phyloP scores from a whole-genome alignment of 2,797 vertebrate genomes.

The Apogon hyalosoma region DNA sequence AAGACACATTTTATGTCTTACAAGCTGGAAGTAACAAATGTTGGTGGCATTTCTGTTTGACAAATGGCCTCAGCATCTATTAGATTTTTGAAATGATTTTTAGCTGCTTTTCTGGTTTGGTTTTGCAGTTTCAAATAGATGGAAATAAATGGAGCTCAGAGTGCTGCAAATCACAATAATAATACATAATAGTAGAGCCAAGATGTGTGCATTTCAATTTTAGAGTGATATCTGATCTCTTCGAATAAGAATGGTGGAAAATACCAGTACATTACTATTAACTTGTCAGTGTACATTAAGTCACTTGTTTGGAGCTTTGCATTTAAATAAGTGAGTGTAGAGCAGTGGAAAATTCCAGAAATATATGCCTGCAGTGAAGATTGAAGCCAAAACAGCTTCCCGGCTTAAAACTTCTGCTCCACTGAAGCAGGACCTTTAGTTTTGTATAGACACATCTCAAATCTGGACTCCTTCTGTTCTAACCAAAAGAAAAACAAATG shows the following conservation, averaged over 20 bases:
- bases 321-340: constrained; percentile 46
- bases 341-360: constrained; percentile 42
- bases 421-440: constrained; percentile 53
- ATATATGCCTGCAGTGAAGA: constrained; percentile 47
- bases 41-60: too few species aligned
- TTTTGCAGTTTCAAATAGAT: too few species aligned
- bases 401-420: constrained; percentile 59
- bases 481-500: constrained; percentile 43
- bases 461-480: constrained; percentile 24
- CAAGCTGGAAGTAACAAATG: too few species aligned
- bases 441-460: constrained; percentile 38
- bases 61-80: too few species aligned
- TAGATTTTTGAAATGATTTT: too few species aligned
- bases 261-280: constrained; percentile 12
- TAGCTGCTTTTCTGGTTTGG: too few species aligned
- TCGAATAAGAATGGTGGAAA: constrained; percentile 9
- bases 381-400: constrained; percentile 24
- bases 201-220: not conserved
- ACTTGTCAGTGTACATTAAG: constrained; percentile 25
- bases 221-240: constrained; percentile 8
- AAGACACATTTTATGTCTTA: too few species aligned
- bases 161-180: too few species aligned
- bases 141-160: too few species aligned
- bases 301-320: constrained; percentile 33
- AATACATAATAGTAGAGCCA: not conserved